A percentile compares a stretch with the other conserved stretches of the same genome.
Conservation (phyloP, 2,113 vertebrate genomes). For the Periophthalmus modestus region DNA sequence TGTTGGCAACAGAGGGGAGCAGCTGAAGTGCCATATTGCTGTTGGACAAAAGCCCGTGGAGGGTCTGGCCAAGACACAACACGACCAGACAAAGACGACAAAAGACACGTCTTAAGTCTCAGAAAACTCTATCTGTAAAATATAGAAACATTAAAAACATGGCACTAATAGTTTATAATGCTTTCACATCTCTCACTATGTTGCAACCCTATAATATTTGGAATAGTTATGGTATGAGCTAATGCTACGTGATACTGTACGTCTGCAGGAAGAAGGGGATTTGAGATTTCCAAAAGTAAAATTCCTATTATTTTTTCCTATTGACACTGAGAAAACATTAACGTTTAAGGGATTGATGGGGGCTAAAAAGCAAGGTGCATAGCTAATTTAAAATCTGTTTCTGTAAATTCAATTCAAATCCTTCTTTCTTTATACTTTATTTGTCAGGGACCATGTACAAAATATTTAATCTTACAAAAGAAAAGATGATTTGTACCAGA, state of each 20-base stretch:
- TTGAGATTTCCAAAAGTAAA: too few species aligned
- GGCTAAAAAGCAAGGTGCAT: too few species aligned
- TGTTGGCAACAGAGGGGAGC: constrained; percentile 1
- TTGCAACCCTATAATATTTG: background rate
- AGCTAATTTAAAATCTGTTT: too few species aligned
- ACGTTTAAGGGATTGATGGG: too few species aligned
- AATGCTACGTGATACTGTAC: background rate
- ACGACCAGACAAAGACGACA: constrained; percentile 29
- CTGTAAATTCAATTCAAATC: too few species aligned
- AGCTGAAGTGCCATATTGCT: constrained; percentile 15
- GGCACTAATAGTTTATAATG: too few species aligned
- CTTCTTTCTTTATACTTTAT: too few species aligned
- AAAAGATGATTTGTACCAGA: too few species aligned
- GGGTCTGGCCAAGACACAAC: constrained; percentile 32
- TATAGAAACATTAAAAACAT: background rate
- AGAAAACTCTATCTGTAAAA: background rate
- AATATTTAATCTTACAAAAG: too few species aligned
- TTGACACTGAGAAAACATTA: too few species aligned
- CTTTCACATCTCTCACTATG: background rate
- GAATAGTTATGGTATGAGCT: background rate
- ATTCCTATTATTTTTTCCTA: too few species aligned
- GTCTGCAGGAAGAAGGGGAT: background rate
- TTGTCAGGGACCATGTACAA: too few species aligned
- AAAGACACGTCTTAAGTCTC: constrained; percentile 8
- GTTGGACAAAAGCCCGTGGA: constrained; percentile 22